These are phyloP conservation scores for Euwallacea fornicatus DNA, from an alignment of 1,140 invertebrate species.

Conservation along the genomic window DNA sequence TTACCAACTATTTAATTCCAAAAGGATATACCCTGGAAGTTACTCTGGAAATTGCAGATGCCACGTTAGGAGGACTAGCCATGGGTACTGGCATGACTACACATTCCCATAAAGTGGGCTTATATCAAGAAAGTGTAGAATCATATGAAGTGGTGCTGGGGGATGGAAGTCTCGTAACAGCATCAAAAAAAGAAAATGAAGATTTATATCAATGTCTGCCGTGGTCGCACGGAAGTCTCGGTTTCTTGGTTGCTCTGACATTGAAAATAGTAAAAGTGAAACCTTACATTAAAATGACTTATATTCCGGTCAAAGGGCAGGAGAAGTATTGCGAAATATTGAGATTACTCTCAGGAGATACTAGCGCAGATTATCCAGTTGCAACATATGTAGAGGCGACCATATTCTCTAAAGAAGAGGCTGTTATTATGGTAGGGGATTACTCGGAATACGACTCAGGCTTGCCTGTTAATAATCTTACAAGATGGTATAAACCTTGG, in stretches of 20 bases:
- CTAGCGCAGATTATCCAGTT: constrained; percentile 37
- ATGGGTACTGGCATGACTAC: constrained; percentile 61
- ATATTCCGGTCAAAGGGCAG: constrained; percentile 58
- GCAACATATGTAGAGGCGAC: constrained; percentile 62
- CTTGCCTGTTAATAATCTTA: constrained; percentile 56
- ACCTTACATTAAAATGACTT: constrained; percentile 60
- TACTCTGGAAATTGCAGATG: constrained; percentile 58
- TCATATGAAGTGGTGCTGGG: constrained; percentile 60
- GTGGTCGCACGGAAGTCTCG: constrained; percentile 62
- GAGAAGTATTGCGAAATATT: constrained; percentile 59
- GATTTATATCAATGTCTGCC: constrained; percentile 59
- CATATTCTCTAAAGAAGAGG: constrained; percentile 57
- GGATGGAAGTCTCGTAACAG: constrained; percentile 57
- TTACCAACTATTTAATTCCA: constrained; percentile 56
- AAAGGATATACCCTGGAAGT: constrained; percentile 61
- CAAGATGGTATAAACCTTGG: constrained; percentile 63
- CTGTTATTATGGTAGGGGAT: constrained; percentile 60
- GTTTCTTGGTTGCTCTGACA: constrained; percentile 59
- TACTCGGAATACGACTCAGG: constrained; percentile 53
- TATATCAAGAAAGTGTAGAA: constrained; percentile 59
- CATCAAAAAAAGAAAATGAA: constrained; percentile 52
- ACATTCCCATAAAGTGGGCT: constrained; percentile 56
- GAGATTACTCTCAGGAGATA: constrained; percentile 53
- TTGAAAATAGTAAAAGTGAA: constrained; percentile 57
- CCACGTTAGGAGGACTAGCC: constrained; percentile 60